Evolutionary conservation across 1,140 invertebrate genomes (phyloP), one percentile per base, ranked within the genome.

Genomic region (Drosophila nigrodunni): DNA sequence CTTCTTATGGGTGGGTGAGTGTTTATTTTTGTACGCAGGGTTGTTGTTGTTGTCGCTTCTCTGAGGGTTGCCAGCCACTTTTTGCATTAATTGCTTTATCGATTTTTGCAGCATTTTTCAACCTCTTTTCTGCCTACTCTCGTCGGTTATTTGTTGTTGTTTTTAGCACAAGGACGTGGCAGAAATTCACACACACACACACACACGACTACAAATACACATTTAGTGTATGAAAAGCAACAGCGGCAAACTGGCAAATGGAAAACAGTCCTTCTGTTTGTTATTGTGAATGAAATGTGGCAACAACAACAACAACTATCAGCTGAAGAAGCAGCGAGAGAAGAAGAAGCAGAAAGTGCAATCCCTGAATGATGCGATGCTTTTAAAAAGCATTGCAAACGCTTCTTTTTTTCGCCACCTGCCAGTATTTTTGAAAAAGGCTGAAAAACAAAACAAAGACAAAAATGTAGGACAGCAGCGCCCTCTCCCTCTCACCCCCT

Each of bases 71-170:
- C 67, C 82, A 80, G 78, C 78, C 75, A 79, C 82, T 81, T 85
- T 87, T 85, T 67, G 74, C 85, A 89, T 89, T 89, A 89, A 89
- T 89, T 89, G 85, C 85, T 89, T 89, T 89, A 89, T 89, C 75
- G 85, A 89, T 89, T 89, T 89, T 74, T 77, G 68, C 30, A 74
- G 69, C 58, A 61, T 54, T 80, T 80, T 18, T 39, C 43, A 64
- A 60, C 59, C 71, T 65, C 65, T 72, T 60, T 62, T 50, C 74
- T 46, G 59, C 41, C 37, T 54, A 34, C 59, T 10, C 37, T 30
- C 25, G 25, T 30, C 25, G 25, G 25, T 30, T 30, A 30, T 44
- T 62, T 82, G 62, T 88, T 78, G 67, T 76, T 82, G 80, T 83
- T 89, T 89, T 89, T 80, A 73, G 85, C 85, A 88, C 85, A 88